Conservation (phyloP, 2,797 vertebrate genomes). For the Harpagifer antarcticus region DNA sequence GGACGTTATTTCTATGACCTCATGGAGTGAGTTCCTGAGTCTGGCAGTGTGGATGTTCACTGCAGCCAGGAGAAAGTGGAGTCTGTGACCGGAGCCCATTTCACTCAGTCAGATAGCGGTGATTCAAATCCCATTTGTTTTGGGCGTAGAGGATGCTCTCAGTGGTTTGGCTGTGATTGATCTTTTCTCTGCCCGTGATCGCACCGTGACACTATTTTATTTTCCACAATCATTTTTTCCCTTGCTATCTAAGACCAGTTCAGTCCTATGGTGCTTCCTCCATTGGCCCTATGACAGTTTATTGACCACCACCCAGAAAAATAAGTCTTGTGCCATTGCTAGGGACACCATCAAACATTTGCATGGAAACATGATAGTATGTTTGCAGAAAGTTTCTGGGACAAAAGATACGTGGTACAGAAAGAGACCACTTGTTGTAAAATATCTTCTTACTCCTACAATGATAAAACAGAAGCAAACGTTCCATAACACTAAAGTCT, state of each 20-base stretch:
- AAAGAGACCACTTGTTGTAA: background rate
- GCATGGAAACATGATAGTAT: constrained; percentile 37
- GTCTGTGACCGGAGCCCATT: constrained; percentile 70
- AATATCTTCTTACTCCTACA: background rate
- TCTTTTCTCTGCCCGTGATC: constrained; percentile 73
- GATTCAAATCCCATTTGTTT: constrained; percentile 78
- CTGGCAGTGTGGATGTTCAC: constrained; percentile 53
- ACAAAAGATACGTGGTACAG: constrained; percentile 9
- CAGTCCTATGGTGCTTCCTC: constrained; percentile 58
- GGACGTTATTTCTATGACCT: constrained; percentile 67
- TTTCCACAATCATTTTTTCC: constrained; percentile 77
- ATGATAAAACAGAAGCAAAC: background rate
- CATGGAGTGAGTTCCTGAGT: constrained; percentile 65
- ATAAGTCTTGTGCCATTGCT: constrained; percentile 30
- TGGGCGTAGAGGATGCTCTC: constrained; percentile 79
- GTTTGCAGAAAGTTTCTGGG: constrained; percentile 33
- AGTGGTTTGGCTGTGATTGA: constrained; percentile 82
- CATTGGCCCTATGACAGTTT: constrained; percentile 60
- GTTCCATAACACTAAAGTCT: too few relatives aligned
- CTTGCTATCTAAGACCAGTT: constrained; percentile 59
- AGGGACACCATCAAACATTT: constrained; percentile 47
- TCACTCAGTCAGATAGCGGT: constrained; percentile 75
- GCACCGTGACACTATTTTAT: constrained; percentile 74
- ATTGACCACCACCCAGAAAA: constrained; percentile 68
- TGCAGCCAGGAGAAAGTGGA: constrained; percentile 72